Base-by-base conservation (phyloP, 2,888 invertebrate genomes). In the Gastracanthus pulcherrimus region DNA sequence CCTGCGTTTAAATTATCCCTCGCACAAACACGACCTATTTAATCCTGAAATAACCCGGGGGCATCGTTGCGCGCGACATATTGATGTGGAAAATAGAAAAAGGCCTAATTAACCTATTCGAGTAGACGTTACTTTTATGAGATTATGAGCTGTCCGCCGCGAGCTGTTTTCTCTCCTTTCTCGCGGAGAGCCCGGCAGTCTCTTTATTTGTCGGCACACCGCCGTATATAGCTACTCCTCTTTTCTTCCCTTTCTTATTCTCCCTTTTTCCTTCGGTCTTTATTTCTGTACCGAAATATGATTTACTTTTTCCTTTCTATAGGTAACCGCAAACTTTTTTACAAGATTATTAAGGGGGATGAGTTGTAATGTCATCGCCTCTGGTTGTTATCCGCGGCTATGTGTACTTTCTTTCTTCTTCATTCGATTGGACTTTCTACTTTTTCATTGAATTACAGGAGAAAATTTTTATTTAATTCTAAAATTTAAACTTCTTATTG, bases 61-160 rank as follows among this genome's bases (percentile, higher is more conserved):
- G 38, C 36, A 23, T 36, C 13, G 16, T 23, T 69, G 55, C 60
- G 64, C 36, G 41, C 34, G 51, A 70, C 62, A 23, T 48, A 71
- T 55, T 36, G 64, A 55, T 31, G 64, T 38, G 71, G 55, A 78
- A 64, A 71, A 70, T 55, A 64, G 64, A 55, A 78, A 64, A 55
- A 16, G n/a, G 29, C 26, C 13, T 38, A 78, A 78, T 78, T 78
- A 71, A 78, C 70, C 9, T 71, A 51, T 64, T 78, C 62, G 62
- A 26, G 62, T 38, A 51, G 48, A 51, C 70, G 70, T 71, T 77
- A 62, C 64, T 62, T 66, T 77, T 77, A 77, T 70, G 51, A 77
- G 77, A 77, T 77, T 77, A 64, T 31, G 41, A 64, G 62, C 51
- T 1, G 69, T 23, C 19, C 19, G 78, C 71, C 72, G 19, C 71